Evolutionary conservation across 2,797 vertebrate species (phyloP).

Genomic region (Premnoplex brunnescens): DNA sequence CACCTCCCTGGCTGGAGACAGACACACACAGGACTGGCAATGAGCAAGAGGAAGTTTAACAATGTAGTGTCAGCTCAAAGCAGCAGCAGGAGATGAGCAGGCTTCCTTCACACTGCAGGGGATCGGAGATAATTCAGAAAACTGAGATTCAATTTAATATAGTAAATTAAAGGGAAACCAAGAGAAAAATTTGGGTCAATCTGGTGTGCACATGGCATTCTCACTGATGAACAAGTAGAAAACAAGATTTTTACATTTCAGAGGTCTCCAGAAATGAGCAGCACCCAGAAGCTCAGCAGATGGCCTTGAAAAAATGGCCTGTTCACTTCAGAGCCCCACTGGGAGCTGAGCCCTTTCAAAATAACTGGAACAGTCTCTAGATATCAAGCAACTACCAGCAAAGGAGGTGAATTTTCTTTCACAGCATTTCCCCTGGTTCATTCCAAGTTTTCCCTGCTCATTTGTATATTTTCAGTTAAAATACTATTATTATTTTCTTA

Average conservation of each 20-base stretch:
- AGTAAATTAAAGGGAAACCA: conserved; percentile 33
- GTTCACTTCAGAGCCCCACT: conserved; percentile 24
- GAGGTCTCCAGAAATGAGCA: conserved; percentile 36
- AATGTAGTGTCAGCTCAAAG: background rate
- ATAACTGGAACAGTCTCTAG: conserved; percentile 17
- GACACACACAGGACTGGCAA: background rate
- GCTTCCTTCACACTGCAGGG: conserved; percentile 21
- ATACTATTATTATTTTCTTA: background rate
- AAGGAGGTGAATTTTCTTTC: conserved; percentile 22
- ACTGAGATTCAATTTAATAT: background rate
- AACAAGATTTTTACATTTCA: conserved; percentile 4
- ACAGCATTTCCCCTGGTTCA: background rate
- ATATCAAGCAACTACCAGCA: background rate
- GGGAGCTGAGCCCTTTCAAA: conserved; percentile 33
- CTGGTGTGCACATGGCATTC: background rate
- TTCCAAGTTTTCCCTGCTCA: conserved; percentile 23
- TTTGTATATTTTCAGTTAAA: conserved; percentile 19
- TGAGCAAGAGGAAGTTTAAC: background rate
- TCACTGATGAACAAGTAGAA: background rate
- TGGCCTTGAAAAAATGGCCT: conserved; percentile 5
- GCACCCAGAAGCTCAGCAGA: conserved; percentile 49
- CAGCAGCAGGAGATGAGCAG: conserved; percentile 24
- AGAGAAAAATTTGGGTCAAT: conserved; percentile 40
- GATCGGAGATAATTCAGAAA: conserved; percentile 35
- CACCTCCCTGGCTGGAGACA: background rate